Base-by-base conservation (phyloP, 2,888 invertebrate species). In the Drosophila anomalata region DNA sequence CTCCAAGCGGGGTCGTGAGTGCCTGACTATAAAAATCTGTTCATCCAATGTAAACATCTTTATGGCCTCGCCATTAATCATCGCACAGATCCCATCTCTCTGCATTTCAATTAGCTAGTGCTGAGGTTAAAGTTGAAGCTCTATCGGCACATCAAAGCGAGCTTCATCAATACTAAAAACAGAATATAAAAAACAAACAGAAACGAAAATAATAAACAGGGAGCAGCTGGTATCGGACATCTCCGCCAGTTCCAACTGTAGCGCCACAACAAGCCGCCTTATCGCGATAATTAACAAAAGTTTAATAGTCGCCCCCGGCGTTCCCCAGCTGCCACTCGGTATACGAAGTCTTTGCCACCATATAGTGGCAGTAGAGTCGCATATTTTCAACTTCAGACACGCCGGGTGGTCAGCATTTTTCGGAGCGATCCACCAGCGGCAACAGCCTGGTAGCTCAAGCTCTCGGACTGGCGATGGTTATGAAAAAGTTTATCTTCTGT, bases 251-350 rank as follows among this genome's bases (percentile, higher is more conserved):
- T 50, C 59, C 57, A 70, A 50, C 42, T 52, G 50, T 53, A 62
- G 61, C 61, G 61, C 62, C 39, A 54, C 76, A 79, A 75, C 85
- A 80, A 77, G 81, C 79, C 77, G 88, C 88, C 79, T 85, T 89
- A 86, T 89, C 80, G 84, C 78, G 79, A 85, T 89, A 89, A 89
- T 89, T 89, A 89, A 87, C 78, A 68, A 76, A 76, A 76, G 71
- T 73, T 76, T 66, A 68, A 77, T 59, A 56, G 73, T 67, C 55
- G 68, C 77, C 72, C 54, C 56, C 61, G 53, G 53, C 53, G 75
- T 31, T 65, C 24, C 26, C 31, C 67, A 48, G 42, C 55, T 39
- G 54, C 63, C 50, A 50, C 53, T 52, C 26, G 29, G 44, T 17
- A 9, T 20, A 12, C 17, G 22, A 24, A 24, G 22, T 24, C 22